Evolutionary conservation across 2,888 invertebrate species (phyloP), one percentile per base, ranked within the genome.

Genomic region (Xestia ashworthii): DNA sequence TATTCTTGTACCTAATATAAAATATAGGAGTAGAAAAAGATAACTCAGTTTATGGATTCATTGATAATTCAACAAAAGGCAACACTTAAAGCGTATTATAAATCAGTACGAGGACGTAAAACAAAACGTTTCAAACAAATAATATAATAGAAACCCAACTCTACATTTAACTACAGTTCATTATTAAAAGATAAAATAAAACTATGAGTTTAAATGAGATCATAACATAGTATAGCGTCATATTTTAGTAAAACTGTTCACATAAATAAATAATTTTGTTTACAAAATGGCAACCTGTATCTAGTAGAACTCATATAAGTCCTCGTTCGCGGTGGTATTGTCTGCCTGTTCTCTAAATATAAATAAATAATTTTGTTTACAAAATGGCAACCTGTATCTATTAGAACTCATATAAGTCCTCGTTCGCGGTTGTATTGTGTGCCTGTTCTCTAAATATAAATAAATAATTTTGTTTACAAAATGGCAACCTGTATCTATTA

Each of bases 191-290:
- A 67, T 68, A 77, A 74, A 58, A 81, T 82, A 76, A 62, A 77
- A 74, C 79, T 86, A 82, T 74, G 71, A 88, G 76, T 79, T 74
- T 70, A 78, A 75, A 78, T 88, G 87, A 88, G 87, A 88, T 88
- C 87, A 88, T 81, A 83, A 79, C 58, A 78, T 74, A 75, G 67
- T 75, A 78, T 38, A 62, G 80, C 44, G 68, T 71, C 69, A 69
- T 67, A 68, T 67, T 44, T 50, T 22, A 41, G 65, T 44, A n/a
- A 1, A 32, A 32, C 32, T 32, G 32, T 32, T 32, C 32, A 32
- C 32, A 32, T 32, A 32, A 32, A 32, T 3, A 32, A 32, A 32
- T 32, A 32, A 32, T 46, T 65, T 64, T 41, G 14, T 53, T 9
- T 62, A 55, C 11, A 55, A 65, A 50, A 41, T 58, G 6, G 53